Evolutionary conservation across 2,113 vertebrate genomes (phyloP).

Genomic region (Rhizomys pruinosus): DNA sequence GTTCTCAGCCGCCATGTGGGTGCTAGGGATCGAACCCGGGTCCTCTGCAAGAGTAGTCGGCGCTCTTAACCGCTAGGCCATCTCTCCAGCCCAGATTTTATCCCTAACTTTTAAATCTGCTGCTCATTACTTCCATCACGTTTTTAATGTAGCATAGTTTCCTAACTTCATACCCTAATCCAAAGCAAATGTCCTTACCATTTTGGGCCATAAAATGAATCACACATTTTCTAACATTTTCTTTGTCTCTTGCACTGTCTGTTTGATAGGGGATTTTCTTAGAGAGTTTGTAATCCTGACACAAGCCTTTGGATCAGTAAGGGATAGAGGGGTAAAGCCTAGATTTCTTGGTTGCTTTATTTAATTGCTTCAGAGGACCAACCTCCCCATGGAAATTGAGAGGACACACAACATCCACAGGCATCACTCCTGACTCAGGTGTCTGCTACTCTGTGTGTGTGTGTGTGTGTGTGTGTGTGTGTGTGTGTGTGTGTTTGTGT

Average conservation of each 20-base stretch:
- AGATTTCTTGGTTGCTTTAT: background rate
- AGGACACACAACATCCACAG: background rate
- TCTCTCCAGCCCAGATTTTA: too few relatives aligned
- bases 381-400: background rate
- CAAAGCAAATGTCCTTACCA: background rate
- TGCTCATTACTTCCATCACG: background rate
- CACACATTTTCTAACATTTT: background rate
- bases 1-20: too few relatives aligned
- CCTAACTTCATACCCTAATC: background rate
- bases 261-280: background rate
- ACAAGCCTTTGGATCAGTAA: background rate
- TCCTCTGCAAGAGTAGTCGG: too few relatives aligned
- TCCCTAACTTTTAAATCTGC: background rate
- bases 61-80: too few relatives aligned
- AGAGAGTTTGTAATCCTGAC: background rate
- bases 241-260: background rate
- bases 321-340: background rate
- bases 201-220: background rate
- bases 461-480: too few relatives aligned
- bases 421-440: background rate
- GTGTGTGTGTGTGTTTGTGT: too few relatives aligned
- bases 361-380: background rate
- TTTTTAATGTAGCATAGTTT: conserved; percentile 16
- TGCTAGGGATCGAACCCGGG: too few relatives aligned
- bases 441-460: too few relatives aligned